Base-by-base conservation (phyloP, 2,888 invertebrate genomes). In the Caenorhabditis sp. region DNA sequence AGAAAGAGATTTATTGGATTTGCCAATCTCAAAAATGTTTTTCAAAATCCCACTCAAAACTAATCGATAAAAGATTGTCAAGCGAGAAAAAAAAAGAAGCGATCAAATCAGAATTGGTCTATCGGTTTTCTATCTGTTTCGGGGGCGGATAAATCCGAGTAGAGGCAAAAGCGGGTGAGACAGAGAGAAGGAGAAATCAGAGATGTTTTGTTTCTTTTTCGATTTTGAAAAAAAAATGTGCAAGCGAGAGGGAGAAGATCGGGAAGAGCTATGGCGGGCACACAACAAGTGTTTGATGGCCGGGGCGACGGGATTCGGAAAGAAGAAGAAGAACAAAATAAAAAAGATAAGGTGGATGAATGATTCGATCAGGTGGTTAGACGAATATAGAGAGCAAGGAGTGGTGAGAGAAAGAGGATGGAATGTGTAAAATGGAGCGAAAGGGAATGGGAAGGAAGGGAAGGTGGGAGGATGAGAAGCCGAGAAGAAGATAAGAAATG, bases 371-470 rank as follows among this genome's bases (percentile, higher is more conserved):
- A 59, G 55, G 17, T 21, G n/a, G 43, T 21, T 49, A 60, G 24
- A n/a, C n/a, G n/a, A n/a, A n/a, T n/a, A n/a, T n/a, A n/a, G n/a
- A n/a, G n/a, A n/a, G n/a, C n/a, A n/a, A n/a, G n/a, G n/a, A n/a
- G n/a, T n/a, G n/a, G n/a, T n/a, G n/a, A 43, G 43, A 43, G 43
- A 5, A 17, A 17, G 14, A 31, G 31, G 10, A 31, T n/a, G 36
- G 43, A 43, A 43, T 12, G 61, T 59, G 43, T 53, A 43, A 51
- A 43, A 66, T 36, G 61, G 55, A 60, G 26, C 50, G 65, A 19
- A 23, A 12, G 53, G 61, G n/a, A 61, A 31, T 8, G 58, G 12
- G 27, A 58, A 31, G 17, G 58, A 58, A 31, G 27, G 31, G 17
- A 19, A 27, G 12, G 50, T 14, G 21, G 57, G 31, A 19, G 3